Percentiles rank a stretch among this genome's conserved stretches.
These are phyloP conservation scores for Blastomussa wellsi DNA, from an alignment of 92 coral and sea anemone genomes.

Conservation along the genomic window DNA sequence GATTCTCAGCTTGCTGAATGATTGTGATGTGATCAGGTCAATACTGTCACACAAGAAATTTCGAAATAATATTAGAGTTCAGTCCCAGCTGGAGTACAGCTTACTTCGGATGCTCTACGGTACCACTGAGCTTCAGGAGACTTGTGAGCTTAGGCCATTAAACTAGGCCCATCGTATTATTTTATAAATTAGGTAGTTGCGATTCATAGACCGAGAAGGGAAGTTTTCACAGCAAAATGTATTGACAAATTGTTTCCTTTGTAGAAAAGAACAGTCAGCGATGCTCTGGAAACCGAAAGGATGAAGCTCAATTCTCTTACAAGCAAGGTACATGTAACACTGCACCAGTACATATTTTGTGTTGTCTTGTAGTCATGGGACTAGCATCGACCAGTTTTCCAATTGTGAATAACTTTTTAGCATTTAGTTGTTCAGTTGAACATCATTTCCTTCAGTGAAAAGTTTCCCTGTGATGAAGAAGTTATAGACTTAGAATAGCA, in stretches of 20 bases:
- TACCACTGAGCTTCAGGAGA: too few relatives aligned
- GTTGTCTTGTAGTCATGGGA: not conserved
- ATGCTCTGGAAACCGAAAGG: conserved; percentile 22
- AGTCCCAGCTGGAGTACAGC: too few relatives aligned
- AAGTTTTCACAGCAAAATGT: too few relatives aligned
- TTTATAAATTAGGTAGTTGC: not conserved
- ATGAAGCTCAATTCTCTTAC: conserved; percentile 26
- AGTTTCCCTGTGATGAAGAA: conserved; percentile 2
- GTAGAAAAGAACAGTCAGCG: too few relatives aligned
- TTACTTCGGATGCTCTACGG: too few relatives aligned
- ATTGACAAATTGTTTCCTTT: too few relatives aligned
- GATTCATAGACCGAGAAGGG: not conserved
- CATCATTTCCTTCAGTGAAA: conserved; percentile 8
- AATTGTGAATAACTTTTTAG: not conserved
- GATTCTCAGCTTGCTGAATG: too few relatives aligned
- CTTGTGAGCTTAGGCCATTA: too few relatives aligned
- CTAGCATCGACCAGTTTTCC: conserved; percentile 4
- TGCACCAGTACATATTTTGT: conserved; percentile 26
- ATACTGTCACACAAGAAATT: too few relatives aligned
- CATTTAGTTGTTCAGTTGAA: conserved; percentile 15
- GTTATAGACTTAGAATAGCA: too few relatives aligned
- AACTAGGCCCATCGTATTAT: not conserved
- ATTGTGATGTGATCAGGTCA: too few relatives aligned
- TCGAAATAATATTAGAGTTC: too few relatives aligned
- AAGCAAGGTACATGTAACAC: conserved; percentile 13